A percentile compares a stretch with the other conserved stretches of the same genome.
Evolutionary conservation across 1,140 invertebrate species (phyloP).

Genomic region (Chrysoperla carnea): DNA sequence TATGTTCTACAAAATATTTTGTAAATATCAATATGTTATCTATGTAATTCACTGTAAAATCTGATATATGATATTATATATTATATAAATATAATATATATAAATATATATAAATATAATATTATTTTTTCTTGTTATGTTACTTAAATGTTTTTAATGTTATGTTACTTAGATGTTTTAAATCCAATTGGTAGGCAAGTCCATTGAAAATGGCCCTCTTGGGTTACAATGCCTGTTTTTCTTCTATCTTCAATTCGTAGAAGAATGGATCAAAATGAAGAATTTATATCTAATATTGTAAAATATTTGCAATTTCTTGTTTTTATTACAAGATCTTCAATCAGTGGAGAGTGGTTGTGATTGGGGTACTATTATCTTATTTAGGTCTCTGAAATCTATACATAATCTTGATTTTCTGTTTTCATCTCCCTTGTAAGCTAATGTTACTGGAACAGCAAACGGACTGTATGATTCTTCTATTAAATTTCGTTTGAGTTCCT

Average conservation of each 20-base stretch:
- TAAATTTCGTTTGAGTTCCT: slow-evolving; percentile 15
- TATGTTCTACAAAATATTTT: too few species aligned
- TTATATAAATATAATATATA: too few species aligned
- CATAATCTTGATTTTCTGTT: slow-evolving; percentile 14
- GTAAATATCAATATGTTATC: too few species aligned
- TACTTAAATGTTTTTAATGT: too few species aligned
- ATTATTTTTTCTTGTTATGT: too few species aligned
- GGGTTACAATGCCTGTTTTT: slow-evolving; percentile 20
- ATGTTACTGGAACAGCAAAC: slow-evolving; percentile 18
- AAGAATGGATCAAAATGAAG: slow-evolving; percentile 10
- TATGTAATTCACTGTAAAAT: too few species aligned
- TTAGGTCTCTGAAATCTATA: slow-evolving; percentile 16
- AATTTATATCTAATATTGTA: slow-evolving; percentile 13
- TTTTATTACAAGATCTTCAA: slow-evolving; percentile 14
- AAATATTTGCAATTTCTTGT: slow-evolving; percentile 16
- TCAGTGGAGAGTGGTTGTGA: slow-evolving; percentile 16
- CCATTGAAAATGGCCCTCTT: slow-evolving; percentile 17
- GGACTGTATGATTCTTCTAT: slow-evolving; percentile 19
- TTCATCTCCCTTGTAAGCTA: slow-evolving; percentile 18
- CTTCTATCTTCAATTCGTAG: slow-evolving; percentile 15
- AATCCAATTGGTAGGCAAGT: neutral
- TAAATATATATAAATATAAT: too few species aligned
- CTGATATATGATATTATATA: too few species aligned
- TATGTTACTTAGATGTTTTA: too few species aligned
- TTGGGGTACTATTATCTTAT: slow-evolving; percentile 18